Evolutionary conservation across 30 jellyfish, hydroid and myxozoan genomes (phyloP).

Genomic region (Morbakka virulenta): DNA sequence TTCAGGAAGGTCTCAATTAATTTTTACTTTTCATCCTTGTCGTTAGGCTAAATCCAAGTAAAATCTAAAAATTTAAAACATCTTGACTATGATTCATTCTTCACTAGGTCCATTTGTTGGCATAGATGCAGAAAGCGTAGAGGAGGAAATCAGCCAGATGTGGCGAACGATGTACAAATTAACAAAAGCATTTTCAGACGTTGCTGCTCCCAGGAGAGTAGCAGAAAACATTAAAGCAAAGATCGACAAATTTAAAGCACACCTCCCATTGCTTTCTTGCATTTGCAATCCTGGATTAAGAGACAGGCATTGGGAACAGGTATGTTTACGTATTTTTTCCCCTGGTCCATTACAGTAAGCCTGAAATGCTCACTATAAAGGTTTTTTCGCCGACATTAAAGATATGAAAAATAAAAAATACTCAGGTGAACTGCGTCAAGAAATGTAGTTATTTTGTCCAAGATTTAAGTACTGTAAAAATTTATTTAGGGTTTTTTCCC

Average conservation of each 20-base stretch:
- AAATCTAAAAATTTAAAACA: too few relatives aligned
- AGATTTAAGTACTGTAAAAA: too few relatives aligned
- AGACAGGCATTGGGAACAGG: conserved; percentile 98
- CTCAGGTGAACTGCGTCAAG: too few relatives aligned
- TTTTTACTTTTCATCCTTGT: too few relatives aligned
- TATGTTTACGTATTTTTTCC: neutral
- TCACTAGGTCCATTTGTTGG: conserved; percentile 78
- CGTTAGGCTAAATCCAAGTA: too few relatives aligned
- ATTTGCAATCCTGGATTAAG: conserved; percentile 94
- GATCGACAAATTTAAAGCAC: conserved; percentile 86
- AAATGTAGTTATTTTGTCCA: too few relatives aligned
- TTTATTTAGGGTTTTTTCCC: too few relatives aligned
- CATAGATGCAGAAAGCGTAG: conserved; percentile 79
- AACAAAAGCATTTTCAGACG: conserved; percentile 72
- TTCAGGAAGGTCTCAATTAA: too few relatives aligned
- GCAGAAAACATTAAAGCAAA: conserved; percentile 85
- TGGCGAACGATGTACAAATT: conserved; percentile 95
- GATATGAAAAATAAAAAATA: too few relatives aligned
- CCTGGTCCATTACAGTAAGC: too few relatives aligned
- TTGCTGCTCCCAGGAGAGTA: conserved; percentile 94
- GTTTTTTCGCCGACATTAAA: too few relatives aligned
- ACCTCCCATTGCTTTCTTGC: conserved; percentile 74
- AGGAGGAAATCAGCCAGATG: conserved; percentile 80
- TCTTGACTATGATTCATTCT: neutral
- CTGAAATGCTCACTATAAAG: too few relatives aligned